Evolutionary conservation across 2,113 vertebrate genomes (phyloP), one percentile per base, ranked within the genome.

Genomic region (Corythaeola cristata): DNA sequence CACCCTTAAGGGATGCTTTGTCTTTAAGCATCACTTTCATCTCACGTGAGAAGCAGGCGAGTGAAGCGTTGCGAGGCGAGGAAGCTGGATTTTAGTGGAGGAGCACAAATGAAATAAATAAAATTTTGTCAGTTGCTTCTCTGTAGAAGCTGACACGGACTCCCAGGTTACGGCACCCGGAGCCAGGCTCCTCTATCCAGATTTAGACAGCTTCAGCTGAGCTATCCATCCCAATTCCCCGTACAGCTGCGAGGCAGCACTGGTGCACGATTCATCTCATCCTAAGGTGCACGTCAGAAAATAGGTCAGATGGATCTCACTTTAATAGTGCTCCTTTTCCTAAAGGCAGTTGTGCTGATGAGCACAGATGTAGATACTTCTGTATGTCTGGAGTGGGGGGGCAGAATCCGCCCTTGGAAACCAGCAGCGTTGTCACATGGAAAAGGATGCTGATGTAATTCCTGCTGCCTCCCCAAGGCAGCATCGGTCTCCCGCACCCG

Each of bases 301-400:
- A 95, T 94, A 95, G 92, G 96, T 96, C 96, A 97, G 92, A 76
- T 76, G 88, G 92, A 17, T 79, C 62, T 62, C 76, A 88, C 94
- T 72, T 59, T 63, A 32, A 63, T 79, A 56, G 88, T 69, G 94
- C 90, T 94, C 85, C 6, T 93, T 88, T 92, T 94, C 94, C 94
- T 91, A 62, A 35, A 33, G 90, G 92, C 90, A 0, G 13, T 56
- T 71, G 78, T 79, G 92, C 96, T 93, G 96, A 76, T 2, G 27
- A 93, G 94, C 90, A 72, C 90, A 91, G 92, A 93, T 85, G 85
- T 50, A 79, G 88, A 90, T 64, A 21, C 77, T 91, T 33, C 69
- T 82, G 66, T 44, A 1, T 11, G 78, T 85, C 90, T 95, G 95
- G 82, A 69, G 90, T 6, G 47, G 55, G 92, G 73, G 71, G 53